phyloP scores from a whole-genome alignment of 2,797 vertebrate species.

The Florisuga fusca region DNA sequence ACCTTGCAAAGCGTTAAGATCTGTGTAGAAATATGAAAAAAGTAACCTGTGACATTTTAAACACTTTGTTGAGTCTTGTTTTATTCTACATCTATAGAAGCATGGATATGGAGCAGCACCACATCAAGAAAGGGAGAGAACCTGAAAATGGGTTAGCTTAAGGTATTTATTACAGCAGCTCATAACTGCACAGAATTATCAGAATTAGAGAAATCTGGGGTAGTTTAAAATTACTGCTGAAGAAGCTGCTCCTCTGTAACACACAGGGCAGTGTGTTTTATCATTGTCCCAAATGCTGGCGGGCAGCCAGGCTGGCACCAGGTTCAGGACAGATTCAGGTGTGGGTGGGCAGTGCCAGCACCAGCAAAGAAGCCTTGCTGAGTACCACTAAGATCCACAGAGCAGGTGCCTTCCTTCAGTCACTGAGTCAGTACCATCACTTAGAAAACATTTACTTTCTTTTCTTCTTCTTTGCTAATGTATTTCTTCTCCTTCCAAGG shows the following conservation, averaged over 20 bases:
- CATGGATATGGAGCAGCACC: background rate
- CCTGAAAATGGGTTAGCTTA: constrained; percentile 53
- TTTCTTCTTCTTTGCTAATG: background rate
- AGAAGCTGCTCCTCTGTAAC: background rate
- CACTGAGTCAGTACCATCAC: background rate
- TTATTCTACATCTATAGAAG: background rate
- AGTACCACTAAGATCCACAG: background rate
- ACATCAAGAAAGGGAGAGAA: background rate
- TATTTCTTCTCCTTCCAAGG: background rate
- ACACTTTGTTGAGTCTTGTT: constrained; percentile 66
- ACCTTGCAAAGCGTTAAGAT: constrained; percentile 72
- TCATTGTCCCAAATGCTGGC: background rate
- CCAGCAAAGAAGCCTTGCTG: rapidly evolving
- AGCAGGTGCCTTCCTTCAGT: background rate
- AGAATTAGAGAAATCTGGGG: constrained; percentile 38
- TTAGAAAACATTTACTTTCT: background rate
- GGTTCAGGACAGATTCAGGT: background rate
- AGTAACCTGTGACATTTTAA: constrained; percentile 80
- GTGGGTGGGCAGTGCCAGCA: background rate
- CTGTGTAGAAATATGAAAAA: constrained; percentile 76
- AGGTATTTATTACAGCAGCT: constrained; percentile 55
- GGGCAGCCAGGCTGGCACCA: background rate
- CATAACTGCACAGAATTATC: constrained; percentile 35
- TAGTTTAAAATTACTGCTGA: background rate
- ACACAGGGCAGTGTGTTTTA: background rate